These are phyloP conservation scores for Hippocampus kuda DNA, from an alignment of 2,797 vertebrate genomes.

Conservation along the genomic window DNA sequence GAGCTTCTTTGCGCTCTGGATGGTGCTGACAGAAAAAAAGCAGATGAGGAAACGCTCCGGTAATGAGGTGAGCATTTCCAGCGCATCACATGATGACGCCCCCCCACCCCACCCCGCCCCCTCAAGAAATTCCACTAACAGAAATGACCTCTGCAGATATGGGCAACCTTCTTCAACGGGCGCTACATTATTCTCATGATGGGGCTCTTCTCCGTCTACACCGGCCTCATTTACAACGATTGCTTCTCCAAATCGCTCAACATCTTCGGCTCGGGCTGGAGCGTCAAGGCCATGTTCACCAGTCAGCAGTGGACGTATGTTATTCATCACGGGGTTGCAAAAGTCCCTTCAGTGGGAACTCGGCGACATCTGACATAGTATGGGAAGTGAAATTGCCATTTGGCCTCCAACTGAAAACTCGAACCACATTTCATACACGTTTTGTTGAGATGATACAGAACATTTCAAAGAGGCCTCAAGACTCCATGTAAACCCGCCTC, in stretches of 20 bases:
- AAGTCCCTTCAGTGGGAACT: background rate
- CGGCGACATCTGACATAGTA: background rate
- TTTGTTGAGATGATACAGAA: background rate
- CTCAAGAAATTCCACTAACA: background rate
- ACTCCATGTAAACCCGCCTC: background rate
- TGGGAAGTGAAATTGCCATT: background rate
- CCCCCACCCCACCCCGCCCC: too few relatives aligned
- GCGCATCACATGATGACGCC: background rate
- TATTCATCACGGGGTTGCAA: background rate
- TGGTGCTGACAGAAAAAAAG: constrained; percentile 82
- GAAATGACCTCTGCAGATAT: constrained; percentile 51
- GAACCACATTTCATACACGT: background rate
- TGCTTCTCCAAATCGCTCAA: constrained; percentile 94
- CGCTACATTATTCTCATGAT: constrained; percentile 92
- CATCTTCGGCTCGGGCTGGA: constrained; percentile 91
- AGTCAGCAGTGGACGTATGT: constrained; percentile 81
- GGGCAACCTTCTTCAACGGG: constrained; percentile 77
- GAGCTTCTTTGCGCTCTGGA: constrained; percentile 79
- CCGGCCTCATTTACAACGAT: constrained; percentile 94
- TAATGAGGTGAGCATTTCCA: constrained; percentile 71
- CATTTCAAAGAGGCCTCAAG: background rate
- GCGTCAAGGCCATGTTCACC: constrained; percentile 80
- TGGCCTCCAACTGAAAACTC: background rate
- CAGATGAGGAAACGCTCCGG: constrained; percentile 69
- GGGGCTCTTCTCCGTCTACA: constrained; percentile 93